A percentile compares a stretch with the other conserved stretches of the same genome.
phyloP scores from a whole-genome alignment of 2,888 invertebrate genomes.

The Bombyx huttoni region DNA sequence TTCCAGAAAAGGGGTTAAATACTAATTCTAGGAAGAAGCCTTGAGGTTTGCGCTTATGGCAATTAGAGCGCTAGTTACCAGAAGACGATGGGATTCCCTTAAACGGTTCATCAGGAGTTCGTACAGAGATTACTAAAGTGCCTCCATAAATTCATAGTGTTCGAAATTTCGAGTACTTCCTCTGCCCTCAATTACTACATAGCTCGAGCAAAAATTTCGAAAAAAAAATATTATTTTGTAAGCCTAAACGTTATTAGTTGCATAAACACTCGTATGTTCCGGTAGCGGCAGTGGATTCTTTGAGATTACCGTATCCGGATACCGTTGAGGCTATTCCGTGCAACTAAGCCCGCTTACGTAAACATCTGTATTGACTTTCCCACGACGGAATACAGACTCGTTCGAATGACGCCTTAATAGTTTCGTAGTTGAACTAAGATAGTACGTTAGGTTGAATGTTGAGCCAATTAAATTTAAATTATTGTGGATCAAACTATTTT shows the following conservation, averaged over 20 bases:
- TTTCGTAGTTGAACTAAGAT: slow-evolving; percentile 2
- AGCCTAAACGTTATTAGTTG: neutral
- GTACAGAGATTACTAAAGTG: too few species aligned
- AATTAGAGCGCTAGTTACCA: too few species aligned
- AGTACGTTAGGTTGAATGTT: neutral
- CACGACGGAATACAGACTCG: slow-evolving; percentile 19
- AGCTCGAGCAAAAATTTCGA: too few species aligned
- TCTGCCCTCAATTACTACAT: too few species aligned
- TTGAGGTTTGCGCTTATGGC: too few species aligned
- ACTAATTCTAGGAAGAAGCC: too few species aligned
- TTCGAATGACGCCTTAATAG: slow-evolving; percentile 13
- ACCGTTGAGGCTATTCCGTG: slow-evolving; percentile 1
- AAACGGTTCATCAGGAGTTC: too few species aligned
- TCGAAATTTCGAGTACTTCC: too few species aligned
- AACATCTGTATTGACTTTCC: slow-evolving; percentile 25
- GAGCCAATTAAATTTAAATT: neutral
- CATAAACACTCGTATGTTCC: neutral
- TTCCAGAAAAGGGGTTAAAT: too few species aligned
- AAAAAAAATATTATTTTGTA: neutral
- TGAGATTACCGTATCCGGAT: slow-evolving; percentile 5
- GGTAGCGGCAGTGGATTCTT: neutral
- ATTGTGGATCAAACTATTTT: too few species aligned
- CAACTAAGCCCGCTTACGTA: slow-evolving; percentile 6
- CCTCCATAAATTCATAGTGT: too few species aligned
- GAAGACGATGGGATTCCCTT: too few species aligned